A percentile compares a stretch with the other conserved stretches of the same genome.
Evolutionary conservation across 1,140 invertebrate genomes (phyloP).

Genomic region (Zaprionus nigranus): DNA sequence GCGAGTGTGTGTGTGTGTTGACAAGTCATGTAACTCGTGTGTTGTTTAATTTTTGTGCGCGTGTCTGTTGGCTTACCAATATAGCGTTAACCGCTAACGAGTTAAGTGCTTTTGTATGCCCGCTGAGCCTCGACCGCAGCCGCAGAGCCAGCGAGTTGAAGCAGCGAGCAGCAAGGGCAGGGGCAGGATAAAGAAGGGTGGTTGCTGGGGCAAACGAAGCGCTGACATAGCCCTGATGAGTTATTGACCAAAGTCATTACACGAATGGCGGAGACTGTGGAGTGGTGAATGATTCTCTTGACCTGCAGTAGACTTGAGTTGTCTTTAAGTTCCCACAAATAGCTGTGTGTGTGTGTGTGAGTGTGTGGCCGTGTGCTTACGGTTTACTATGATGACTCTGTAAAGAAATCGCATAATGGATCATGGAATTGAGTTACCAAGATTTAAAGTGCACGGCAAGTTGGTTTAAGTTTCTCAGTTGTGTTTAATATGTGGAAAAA

Average conservation of each 20-base stretch:
- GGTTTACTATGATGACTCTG: conserved; percentile 35
- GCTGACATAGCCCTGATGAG: conserved; percentile 74
- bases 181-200: not conserved
- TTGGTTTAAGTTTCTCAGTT: not conserved
- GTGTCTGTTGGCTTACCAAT: conserved; percentile 70
- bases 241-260: conserved; percentile 82
- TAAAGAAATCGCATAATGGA: conserved; percentile 38
- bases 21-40: conserved; percentile 72
- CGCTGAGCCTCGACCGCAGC: conserved; percentile 58
- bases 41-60: conserved; percentile 78
- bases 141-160: conserved; percentile 17
- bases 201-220: not conserved
- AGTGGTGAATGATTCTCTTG: conserved; percentile 51
- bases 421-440: conserved; percentile 42
- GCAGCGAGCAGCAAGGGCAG: not conserved
- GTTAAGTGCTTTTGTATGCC: conserved; percentile 76
- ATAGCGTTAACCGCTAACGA: conserved; percentile 79
- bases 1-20: conserved; percentile 45
- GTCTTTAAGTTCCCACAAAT: conserved; percentile 51
- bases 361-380: conserved; percentile 28
- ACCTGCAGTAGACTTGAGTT: conserved; percentile 54
- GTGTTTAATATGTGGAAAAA: not conserved
- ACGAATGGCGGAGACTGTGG: conserved; percentile 43
- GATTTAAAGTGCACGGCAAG: conserved; percentile 3
- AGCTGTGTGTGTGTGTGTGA: conserved; percentile 30